Conservation (phyloP, 2,888 invertebrate species). For the Noctua pronuba region DNA sequence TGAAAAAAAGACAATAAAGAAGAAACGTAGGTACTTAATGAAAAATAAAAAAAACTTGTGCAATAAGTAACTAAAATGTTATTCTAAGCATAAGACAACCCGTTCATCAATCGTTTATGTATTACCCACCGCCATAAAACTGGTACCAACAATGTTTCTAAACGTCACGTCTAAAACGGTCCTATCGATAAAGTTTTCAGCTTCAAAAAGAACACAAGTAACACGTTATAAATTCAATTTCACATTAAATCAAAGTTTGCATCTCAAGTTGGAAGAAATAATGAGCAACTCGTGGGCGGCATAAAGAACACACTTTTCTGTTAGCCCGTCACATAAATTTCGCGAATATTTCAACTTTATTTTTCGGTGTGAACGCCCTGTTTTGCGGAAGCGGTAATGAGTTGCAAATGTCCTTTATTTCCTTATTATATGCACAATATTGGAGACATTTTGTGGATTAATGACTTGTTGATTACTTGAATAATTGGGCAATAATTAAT, state of each 20-base stretch:
- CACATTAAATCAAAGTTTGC: conserved; percentile 61
- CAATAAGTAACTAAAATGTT: background rate
- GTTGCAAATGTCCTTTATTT: conserved; percentile 29
- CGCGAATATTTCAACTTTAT: conserved; percentile 8
- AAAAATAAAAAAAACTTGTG: background rate
- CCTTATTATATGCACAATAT: background rate
- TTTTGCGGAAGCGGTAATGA: conserved; percentile 34
- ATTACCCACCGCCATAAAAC: conserved; percentile 13
- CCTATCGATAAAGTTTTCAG: conserved; percentile 26
- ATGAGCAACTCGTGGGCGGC: conserved; percentile 70
- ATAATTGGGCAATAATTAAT: conserved; percentile 8
- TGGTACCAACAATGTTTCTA: conserved; percentile 7
- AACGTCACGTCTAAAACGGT: conserved; percentile 18
- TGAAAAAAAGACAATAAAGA: too few species aligned
- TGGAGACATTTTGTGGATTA: background rate
- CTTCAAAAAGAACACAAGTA: conserved; percentile 35
- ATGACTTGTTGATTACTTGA: conserved; percentile 9
- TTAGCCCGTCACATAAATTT: conserved; percentile 60
- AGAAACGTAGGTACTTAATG: background rate
- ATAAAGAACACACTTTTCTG: conserved; percentile 65
- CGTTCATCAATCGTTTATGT: conserved; percentile 3
- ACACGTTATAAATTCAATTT: conserved; percentile 46
- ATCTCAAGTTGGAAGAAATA: conserved; percentile 76
- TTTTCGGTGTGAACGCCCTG: conserved; percentile 25
- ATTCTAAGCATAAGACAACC: background rate